Conservation (phyloP, 2,113 vertebrate species). For the Tretioscincus oriximinensis region DNA sequence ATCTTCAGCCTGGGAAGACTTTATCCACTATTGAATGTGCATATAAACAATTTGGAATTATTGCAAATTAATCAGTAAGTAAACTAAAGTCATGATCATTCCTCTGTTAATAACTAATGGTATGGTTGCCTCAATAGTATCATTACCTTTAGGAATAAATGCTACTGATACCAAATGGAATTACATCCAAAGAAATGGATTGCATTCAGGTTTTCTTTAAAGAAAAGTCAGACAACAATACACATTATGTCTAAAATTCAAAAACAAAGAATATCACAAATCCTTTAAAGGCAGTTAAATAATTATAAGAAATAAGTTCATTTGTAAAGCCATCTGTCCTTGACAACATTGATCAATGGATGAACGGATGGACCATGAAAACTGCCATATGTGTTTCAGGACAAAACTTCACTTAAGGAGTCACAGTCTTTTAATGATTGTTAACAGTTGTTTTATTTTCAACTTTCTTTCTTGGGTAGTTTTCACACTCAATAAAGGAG, state of each 20-base stretch:
- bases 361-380: background rate
- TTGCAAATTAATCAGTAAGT: background rate
- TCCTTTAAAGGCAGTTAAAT: background rate
- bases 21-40: no score
- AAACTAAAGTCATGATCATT: background rate
- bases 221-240: background rate
- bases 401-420: background rate
- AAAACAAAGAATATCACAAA: background rate
- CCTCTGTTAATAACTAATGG: background rate
- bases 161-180: background rate
- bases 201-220: background rate
- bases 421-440: background rate
- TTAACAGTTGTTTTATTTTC: background rate
- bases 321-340: conserved; percentile 6
- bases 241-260: background rate
- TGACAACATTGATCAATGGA: conserved; percentile 8
- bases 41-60: background rate
- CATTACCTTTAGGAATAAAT: background rate
- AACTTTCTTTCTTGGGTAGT: no score
- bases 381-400: background rate
- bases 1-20: no score
- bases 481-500: background rate
- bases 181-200: background rate
- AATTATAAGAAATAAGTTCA: background rate
- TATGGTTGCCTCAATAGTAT: no score